phyloP scores from a whole-genome alignment of 2,113 vertebrate genomes.

The Grammomys surdaster region DNA sequence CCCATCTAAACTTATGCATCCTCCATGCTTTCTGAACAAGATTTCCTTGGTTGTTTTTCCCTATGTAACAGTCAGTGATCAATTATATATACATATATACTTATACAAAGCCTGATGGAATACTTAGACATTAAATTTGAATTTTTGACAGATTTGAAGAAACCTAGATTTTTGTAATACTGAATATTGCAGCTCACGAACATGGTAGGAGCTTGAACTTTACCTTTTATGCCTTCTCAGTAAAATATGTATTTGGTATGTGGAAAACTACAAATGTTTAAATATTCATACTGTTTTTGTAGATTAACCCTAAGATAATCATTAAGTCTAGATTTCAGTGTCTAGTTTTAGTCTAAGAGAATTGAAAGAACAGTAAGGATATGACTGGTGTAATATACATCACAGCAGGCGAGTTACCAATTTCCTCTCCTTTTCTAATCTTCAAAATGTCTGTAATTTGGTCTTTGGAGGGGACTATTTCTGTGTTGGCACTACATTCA shows the following conservation, averaged over 20 bases:
- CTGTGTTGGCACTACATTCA: neutral
- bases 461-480: neutral
- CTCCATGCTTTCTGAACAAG: neutral
- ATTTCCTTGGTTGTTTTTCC: neutral
- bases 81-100: neutral
- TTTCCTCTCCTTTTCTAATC: neutral
- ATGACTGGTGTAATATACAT: neutral
- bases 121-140: neutral
- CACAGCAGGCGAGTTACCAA: neutral
- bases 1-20: neutral
- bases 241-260: neutral
- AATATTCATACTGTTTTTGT: neutral
- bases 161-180: neutral
- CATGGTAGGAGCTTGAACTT: neutral
- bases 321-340: neutral
- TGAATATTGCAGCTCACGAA: neutral
- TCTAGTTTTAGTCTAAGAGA: neutral
- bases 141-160: neutral
- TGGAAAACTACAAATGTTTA: neutral
- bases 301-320: neutral
- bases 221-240: neutral
- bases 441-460: neutral
- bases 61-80: neutral
- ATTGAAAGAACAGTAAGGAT: neutral
- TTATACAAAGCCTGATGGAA: neutral